A percentile compares a stretch with the other conserved stretches of the same genome.
phyloP scores from a whole-genome alignment of 2,113 vertebrate species.

The Protobothrops mucrosquamatus region DNA sequence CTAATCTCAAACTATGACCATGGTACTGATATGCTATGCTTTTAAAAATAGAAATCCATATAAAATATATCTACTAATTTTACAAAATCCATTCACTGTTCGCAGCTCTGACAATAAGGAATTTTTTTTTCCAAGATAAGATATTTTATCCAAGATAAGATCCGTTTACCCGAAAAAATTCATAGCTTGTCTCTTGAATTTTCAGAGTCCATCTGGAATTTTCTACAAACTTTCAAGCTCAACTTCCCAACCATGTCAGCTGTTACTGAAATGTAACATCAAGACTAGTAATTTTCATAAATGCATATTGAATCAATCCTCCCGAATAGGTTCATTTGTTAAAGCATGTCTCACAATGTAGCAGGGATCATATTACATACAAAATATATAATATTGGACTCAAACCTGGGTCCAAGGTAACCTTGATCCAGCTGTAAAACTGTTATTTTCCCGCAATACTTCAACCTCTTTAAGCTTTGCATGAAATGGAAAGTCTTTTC shows the following conservation, averaged over 20 bases:
- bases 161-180: background rate
- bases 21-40: background rate
- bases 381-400: conserved; percentile 38
- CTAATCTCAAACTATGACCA: background rate
- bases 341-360: background rate
- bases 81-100: background rate
- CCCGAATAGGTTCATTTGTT: background rate
- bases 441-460: conserved; percentile 47
- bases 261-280: background rate
- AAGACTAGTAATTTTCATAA: background rate
- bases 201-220: background rate
- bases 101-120: background rate
- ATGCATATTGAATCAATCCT: background rate
- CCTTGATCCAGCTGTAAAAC: conserved; percentile 46
- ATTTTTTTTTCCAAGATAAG: background rate
- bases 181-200: background rate
- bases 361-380: background rate
- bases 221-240: conserved; percentile 2
- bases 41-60: background rate
- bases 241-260: background rate
- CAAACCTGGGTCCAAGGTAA: conserved; percentile 36
- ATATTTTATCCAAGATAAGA: background rate
- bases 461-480: conserved; percentile 12
- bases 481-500: conserved; percentile 8
- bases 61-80: background rate